These are phyloP conservation scores for Leptinotarsa juncta DNA, from an alignment of 2,888 invertebrate genomes.

Conservation along the genomic window DNA sequence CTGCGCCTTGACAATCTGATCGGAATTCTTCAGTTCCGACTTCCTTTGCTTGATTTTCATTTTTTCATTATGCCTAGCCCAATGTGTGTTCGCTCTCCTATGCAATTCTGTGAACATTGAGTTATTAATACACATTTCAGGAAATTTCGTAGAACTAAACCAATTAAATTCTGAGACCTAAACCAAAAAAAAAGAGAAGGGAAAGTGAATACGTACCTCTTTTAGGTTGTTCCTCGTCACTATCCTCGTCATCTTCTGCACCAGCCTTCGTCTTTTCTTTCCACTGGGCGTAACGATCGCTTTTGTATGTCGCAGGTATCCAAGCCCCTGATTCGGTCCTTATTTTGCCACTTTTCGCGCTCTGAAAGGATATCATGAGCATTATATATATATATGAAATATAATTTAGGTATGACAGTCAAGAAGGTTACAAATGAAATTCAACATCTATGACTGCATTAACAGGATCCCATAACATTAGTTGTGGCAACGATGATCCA, in stretches of 20 bases:
- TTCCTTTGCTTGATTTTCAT: constrained; percentile 70
- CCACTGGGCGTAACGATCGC: constrained; percentile 90
- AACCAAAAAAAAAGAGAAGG: no score
- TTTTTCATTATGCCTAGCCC: constrained; percentile 84
- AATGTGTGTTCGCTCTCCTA: constrained; percentile 74
- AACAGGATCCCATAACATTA: no score
- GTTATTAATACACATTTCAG: constrained; percentile 33
- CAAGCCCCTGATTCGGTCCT: constrained; percentile 95
- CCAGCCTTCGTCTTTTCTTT: constrained; percentile 77
- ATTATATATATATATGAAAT: no score
- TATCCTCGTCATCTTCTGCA: constrained; percentile 64
- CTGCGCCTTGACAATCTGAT: constrained; percentile 83
- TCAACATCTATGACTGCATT: no score
- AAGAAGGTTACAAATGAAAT: no score
- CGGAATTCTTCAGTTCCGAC: constrained; percentile 77
- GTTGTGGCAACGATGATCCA: no score
- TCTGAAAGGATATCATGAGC: constrained; percentile 58
- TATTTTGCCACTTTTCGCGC: constrained; percentile 79
- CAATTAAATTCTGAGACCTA: not conserved
- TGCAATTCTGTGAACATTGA: constrained; percentile 45
- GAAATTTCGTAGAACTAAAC: not conserved
- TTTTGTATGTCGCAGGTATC: constrained; percentile 95
- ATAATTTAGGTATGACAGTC: no score
- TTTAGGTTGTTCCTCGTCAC: constrained; percentile 63
- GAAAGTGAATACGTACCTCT: constrained; percentile 31